These are phyloP conservation scores for Calycopis cecrops DNA, from an alignment of 1,140 invertebrate genomes.

Conservation along the genomic window DNA sequence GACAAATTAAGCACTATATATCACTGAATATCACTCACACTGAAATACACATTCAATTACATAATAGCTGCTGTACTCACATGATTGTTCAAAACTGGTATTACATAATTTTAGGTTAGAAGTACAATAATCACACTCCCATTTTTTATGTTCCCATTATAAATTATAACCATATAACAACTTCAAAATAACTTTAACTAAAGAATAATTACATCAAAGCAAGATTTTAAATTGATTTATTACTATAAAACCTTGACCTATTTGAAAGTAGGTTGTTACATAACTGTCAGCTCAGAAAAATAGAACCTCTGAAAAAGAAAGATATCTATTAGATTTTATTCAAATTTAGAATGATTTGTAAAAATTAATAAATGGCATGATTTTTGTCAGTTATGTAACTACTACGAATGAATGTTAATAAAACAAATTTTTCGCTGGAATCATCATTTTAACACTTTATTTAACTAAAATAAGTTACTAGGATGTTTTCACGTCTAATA, in stretches of 20 bases:
- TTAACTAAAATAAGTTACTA: conserved; percentile 75
- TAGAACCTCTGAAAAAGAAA: conserved; percentile 11
- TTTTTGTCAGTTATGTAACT: conserved; percentile 15
- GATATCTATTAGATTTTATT: not conserved
- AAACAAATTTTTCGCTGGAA: conserved; percentile 65
- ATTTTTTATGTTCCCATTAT: conserved; percentile 17
- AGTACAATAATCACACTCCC: conserved; percentile 34
- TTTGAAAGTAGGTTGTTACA: conserved; percentile 42
- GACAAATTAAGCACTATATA: conserved; percentile 9
- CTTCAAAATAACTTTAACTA: conserved; percentile 14
- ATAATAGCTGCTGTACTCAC: conserved; percentile 57
- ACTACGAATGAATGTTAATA: conserved; percentile 26
- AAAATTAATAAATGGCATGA: not conserved
- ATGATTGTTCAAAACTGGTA: conserved; percentile 41
- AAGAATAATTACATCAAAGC: conserved; percentile 4
- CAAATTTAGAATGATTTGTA: not conserved
- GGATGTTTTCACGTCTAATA: conserved; percentile 62
- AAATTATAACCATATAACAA: conserved; percentile 25
- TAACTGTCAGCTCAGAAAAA: conserved; percentile 40
- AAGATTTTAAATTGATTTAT: conserved; percentile 14
- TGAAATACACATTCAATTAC: conserved; percentile 32
- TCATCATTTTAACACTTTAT: conserved; percentile 69
- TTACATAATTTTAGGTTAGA: conserved; percentile 15
- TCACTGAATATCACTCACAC: conserved; percentile 15
- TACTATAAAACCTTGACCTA: conserved; percentile 39